A percentile compares a stretch with the other conserved stretches of the same genome.
Conservation (phyloP, 2,113 vertebrate species). For the Eolophus roseicapilla region DNA sequence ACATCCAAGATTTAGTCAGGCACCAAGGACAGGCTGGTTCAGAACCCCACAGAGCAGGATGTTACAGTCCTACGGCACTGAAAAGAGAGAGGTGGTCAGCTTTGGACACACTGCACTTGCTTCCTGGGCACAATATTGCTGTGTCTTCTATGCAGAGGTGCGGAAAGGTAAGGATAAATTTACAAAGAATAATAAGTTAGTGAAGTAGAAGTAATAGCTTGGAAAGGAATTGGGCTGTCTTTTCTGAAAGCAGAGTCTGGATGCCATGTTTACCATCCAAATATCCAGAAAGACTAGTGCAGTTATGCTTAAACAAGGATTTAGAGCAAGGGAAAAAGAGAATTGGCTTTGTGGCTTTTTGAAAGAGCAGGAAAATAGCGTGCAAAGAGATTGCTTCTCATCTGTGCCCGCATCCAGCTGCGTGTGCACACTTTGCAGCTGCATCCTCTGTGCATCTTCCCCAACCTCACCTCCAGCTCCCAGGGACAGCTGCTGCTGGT, state of each 20-base stretch:
- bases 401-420: background rate
- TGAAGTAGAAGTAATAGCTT: background rate
- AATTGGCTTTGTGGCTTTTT: background rate
- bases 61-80: background rate
- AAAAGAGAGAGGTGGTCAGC: background rate
- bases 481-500: background rate
- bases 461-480: constrained; percentile 27
- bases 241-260: background rate
- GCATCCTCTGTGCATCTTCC: constrained; percentile 20
- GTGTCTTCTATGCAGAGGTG: background rate
- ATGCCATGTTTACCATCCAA: background rate
- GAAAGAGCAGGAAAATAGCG: background rate
- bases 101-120: background rate
- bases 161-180: background rate
- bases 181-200: background rate
- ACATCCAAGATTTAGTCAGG: background rate
- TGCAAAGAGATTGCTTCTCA: background rate
- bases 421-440: background rate
- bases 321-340: background rate
- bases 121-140: background rate
- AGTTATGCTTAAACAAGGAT: background rate
- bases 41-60: accelerated
- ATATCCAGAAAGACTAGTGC: background rate
- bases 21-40: background rate
- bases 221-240: background rate